Evolutionary conservation across 1,140 invertebrate genomes (phyloP), one percentile per base, ranked within the genome.

Genomic region (Drosophila pachea): DNA sequence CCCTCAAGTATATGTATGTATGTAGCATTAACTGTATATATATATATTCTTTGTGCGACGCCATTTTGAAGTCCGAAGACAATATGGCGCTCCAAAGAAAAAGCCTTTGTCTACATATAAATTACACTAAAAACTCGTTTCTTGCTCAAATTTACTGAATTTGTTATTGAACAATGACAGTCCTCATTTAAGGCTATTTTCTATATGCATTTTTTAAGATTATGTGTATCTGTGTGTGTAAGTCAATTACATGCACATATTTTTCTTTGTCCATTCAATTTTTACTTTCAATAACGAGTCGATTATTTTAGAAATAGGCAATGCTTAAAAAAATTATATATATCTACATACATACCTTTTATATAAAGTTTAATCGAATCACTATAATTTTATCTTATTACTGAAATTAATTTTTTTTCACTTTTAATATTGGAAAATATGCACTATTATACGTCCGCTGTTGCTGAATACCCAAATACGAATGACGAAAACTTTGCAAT

Each of bases 21-120:
- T 32, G 29, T 36, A 40, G 22, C 16, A 42, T 11, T 38, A 54
- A 29, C 43, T 68, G 49, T 49, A 55, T 36, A 64, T 40, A 29
- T 49, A 55, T 36, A 64, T 40, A 29, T 62, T 47, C 53, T 69
- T 55, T 69, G 36, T 66, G 4, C 12, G 55, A 47, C 60, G 58
- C 60, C 60, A 68, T 63, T 50, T 62, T 68, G 43, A 55, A 63
- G 42, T 54, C 14, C 29, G 31, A 12, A 31, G 14, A 48, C 7
- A 68, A 68, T 56, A 65, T 66, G 54, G 54, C 63, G 54, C 42
- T 43, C 29, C 9, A 29, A 22, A 48, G 4, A 9, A 59, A 16
- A 35, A 33, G 29, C 29, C 6, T 11, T 22, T 38, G 9, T 33
- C 14, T 54, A 31, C 6, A 7, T 8, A 7, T 40, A 32, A 14